Evolutionary conservation across 2,113 vertebrate genomes (phyloP), one percentile per base, ranked within the genome.

Genomic region (Rallus limicola): DNA sequence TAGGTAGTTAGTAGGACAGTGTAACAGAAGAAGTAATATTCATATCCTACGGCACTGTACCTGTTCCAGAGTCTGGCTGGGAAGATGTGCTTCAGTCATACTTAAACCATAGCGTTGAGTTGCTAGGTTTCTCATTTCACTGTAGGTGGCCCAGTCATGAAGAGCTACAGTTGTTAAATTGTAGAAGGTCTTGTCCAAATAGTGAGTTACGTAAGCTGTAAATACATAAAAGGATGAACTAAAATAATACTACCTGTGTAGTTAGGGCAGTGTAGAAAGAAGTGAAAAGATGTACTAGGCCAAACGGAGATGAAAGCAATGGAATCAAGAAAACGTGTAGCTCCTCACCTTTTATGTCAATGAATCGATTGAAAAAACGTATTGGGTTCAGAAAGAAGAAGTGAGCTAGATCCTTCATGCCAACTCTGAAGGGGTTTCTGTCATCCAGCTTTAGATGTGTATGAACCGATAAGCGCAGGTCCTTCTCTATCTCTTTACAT

Each of bases 141-240:
- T 99, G 94, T 99, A 99, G 23, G 99, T 99, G 95, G 99, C 99
- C 99, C 99, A 99, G 96, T 99, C 99, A 24, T 99, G 99, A 81
- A 99, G 98, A 88, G 99, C 99, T 36, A 99, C 99, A 0, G 99
- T 99, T 0, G 99, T 99, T 81, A 99, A 97, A 95, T 99, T 99
- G 98, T 99, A 99, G 98, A 99, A 99, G 2, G 99, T 99, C 98
- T 99, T 99, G 92, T 99, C 99, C 97, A 99, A 97, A 93, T 99
- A 99, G 94, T 99, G 99, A 40, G 99, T 99, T 91, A 99, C 99
- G 46, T 99, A 99, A 65, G 99, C 99, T 99, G 97, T 48, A 95
- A 95, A 58, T 26, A 83, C 24, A 76, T 1, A 64, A 60, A 76
- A 80, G 77, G 33, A 82, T 62, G 33, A 76, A 81, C 19, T 42